Evolutionary conservation across 2,888 invertebrate genomes (phyloP).

Genomic region (Mythimna loreyi): DNA sequence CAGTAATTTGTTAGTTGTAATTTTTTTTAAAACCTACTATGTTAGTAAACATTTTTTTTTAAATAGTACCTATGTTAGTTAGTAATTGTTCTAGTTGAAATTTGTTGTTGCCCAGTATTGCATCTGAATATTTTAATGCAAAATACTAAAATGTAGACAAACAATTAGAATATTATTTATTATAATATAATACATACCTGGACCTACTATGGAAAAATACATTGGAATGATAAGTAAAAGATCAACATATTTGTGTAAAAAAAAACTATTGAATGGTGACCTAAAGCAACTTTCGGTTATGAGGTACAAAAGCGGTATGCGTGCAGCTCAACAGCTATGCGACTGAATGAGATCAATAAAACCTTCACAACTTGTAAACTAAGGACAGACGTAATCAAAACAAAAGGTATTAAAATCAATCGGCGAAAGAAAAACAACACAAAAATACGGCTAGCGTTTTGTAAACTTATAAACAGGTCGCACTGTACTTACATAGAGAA

Average conservation of each 20-base stretch:
- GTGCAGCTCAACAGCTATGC: slow-evolving; percentile 2
- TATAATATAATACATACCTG: slow-evolving; percentile 9
- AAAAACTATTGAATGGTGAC: slow-evolving; percentile 19
- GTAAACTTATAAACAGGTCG: slow-evolving; percentile 54
- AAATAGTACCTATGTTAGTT: no score
- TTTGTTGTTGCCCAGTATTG: no score
- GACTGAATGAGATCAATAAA: slow-evolving; percentile 21
- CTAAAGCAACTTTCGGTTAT: slow-evolving; percentile 11
- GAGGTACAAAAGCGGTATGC: not conserved
- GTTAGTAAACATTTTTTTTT: no score
- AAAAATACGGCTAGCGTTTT: slow-evolving; percentile 51
- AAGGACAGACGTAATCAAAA: slow-evolving; percentile 7
- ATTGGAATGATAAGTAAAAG: slow-evolving; percentile 11
- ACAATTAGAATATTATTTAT: not conserved
- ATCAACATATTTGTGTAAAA: not conserved
- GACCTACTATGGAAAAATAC: slow-evolving; percentile 14
- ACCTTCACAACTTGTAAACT: slow-evolving; percentile 3
- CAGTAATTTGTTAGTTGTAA: no score
- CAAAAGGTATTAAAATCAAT: slow-evolving; percentile 21
- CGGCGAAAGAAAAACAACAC: slow-evolving; percentile 45
- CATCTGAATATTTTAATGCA: not conserved
- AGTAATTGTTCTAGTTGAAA: no score
- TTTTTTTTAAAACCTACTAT: no score
- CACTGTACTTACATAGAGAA: slow-evolving; percentile 80
- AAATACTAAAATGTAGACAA: not conserved